Base-by-base conservation (phyloP, 2,888 invertebrate species). In the Lacanobia wlatinum region DNA sequence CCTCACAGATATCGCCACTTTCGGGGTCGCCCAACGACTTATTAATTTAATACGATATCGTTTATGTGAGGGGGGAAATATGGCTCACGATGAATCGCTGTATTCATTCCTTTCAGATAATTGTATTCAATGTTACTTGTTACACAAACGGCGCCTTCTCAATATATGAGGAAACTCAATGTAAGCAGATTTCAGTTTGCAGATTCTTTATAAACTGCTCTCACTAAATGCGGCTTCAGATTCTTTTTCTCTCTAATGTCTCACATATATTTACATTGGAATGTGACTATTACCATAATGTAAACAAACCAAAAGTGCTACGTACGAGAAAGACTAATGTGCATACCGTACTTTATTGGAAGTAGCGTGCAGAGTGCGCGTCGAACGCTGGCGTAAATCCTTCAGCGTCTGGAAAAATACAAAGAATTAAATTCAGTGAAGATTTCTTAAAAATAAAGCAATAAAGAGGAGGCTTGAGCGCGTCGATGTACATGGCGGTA, bases 1-100 rank as follows among this genome's bases (percentile, higher is more conserved):
- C 89, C 88, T 87, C 86, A 80, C 76, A 90, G 88, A 91, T 89
- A 91, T 88, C 85, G 85, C 86, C 77, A 86, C 84, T 87, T 88
- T 87, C 12, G 82, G 86, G 83, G 84, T 85, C 87, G 82, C 85
- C 80, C 83, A 88, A 91, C 88, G 89, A 88, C 91, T 91, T 91
- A 91, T 91, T 91, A 90, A 92, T 91, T 91, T 89, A 89, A 90
- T 87, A 88, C 88, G 88, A 88, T 89, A 90, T 87, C 89, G 87
- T 83, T 89, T 88, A 79, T 78, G 76, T 78, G 84, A 86, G 85
- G 88, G 87, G 85, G 86, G 82, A 86, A 87, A 87, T 87, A 89
- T 84, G 83, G 73, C 77, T 83, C 83, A 73, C 84, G 86, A 85
- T 84, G 77, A 84, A 86, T 84, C 77, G 70, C 38, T 70, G 68